Evolutionary conservation across 1,140 invertebrate genomes (phyloP).

Genomic region (Thalassaphorura encarpata): DNA sequence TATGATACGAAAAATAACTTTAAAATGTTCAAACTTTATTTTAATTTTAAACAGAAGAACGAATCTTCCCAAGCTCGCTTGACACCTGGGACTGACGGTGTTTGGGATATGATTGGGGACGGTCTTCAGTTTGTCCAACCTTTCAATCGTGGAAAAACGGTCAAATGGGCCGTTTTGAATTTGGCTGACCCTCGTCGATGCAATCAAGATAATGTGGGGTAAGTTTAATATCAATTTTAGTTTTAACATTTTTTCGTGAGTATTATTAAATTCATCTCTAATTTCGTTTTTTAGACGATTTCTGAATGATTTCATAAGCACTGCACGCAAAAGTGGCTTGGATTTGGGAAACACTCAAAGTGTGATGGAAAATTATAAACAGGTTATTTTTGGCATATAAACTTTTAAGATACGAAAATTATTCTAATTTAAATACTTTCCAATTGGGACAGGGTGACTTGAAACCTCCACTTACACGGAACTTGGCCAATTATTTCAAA

Average conservation of each 20-base stretch:
- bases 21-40: neutral
- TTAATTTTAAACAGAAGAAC: neutral
- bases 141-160: neutral
- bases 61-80: neutral
- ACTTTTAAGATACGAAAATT: no score
- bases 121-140: neutral
- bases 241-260: neutral
- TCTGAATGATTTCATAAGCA: neutral
- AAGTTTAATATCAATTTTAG: neutral
- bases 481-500: no score
- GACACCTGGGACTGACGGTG: neutral
- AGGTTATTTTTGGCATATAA: neutral
- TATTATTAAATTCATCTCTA: neutral
- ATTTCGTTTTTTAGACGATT: neutral
- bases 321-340: neutral
- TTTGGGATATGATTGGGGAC: neutral
- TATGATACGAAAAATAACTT: no score
- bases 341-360: neutral
- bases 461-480: no score
- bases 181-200: neutral
- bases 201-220: neutral
- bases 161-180: neutral
- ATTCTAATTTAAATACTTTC: no score
- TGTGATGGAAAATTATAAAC: neutral
- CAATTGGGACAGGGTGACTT: no score